These are phyloP conservation scores for Mormoops blainvillei DNA, from an alignment of 2,113 vertebrate genomes.

Conservation along the genomic window DNA sequence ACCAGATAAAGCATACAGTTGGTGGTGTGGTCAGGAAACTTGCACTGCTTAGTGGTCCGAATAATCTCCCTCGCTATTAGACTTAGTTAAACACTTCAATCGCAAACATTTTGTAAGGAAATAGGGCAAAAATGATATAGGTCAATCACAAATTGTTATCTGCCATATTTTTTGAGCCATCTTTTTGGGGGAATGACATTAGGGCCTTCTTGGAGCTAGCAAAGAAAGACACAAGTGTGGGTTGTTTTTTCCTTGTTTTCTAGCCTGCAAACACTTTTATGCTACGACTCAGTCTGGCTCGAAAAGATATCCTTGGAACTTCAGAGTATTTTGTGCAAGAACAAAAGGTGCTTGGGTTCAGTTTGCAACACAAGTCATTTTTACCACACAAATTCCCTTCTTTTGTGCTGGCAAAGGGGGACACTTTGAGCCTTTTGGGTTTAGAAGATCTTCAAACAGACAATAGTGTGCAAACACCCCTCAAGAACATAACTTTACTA, in stretches of 20 bases:
- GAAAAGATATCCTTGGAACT: constrained; percentile 50
- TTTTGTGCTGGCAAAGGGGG: constrained; percentile 69
- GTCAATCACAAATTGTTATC: background rate
- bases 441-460: constrained; percentile 78
- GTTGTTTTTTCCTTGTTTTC: constrained; percentile 43
- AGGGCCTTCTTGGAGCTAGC: background rate
- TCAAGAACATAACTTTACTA: constrained; percentile 75
- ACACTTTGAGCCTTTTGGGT: constrained; percentile 66
- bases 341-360: constrained; percentile 65
- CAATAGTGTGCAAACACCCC: constrained; percentile 79
- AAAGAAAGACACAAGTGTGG: background rate
- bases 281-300: background rate
- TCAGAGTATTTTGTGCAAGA: constrained; percentile 59
- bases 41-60: background rate
- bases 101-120: background rate
- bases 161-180: background rate
- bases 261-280: constrained; percentile 60
- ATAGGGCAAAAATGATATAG: background rate
- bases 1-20: background rate
- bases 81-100: background rate
- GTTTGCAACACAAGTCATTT: constrained; percentile 69
- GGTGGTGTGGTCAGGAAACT: background rate
- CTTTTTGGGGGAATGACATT: background rate
- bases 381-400: constrained; percentile 66
- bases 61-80: background rate